phyloP scores from a whole-genome alignment of 2,888 invertebrate genomes.

The Hymenopus coronatus region DNA sequence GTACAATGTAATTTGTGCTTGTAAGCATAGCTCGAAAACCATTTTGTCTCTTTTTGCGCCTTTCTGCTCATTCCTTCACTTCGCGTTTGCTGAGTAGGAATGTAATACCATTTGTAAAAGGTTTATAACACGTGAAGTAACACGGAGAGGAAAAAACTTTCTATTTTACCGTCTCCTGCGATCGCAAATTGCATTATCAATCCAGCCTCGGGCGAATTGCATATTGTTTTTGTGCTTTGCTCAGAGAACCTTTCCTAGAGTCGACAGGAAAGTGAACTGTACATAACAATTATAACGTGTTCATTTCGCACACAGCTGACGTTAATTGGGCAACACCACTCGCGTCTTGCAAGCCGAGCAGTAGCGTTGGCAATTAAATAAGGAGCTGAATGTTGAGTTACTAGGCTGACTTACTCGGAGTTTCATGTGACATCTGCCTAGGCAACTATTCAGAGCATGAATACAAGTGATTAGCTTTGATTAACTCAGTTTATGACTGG shows the following conservation, averaged over 20 bases:
- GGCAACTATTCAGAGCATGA: background rate
- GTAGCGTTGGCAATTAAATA: background rate
- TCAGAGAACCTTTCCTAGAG: background rate
- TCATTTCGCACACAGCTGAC: background rate
- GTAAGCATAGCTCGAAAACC: background rate
- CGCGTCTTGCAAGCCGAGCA: background rate
- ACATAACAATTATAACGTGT: background rate
- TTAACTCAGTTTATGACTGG: too few species aligned
- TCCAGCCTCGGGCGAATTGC: background rate
- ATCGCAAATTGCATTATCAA: background rate
- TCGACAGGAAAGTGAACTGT: background rate
- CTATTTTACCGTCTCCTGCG: background rate
- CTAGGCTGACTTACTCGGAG: background rate
- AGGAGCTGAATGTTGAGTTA: background rate
- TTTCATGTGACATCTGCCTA: background rate
- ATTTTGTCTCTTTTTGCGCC: background rate
- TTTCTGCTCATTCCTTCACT: background rate
- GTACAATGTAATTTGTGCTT: background rate
- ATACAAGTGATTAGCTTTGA: too few species aligned
- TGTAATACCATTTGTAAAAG: background rate
- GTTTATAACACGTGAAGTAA: background rate
- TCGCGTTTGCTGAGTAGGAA: background rate
- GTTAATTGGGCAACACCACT: background rate
- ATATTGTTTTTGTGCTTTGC: background rate
- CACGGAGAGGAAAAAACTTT: background rate